Evolutionary conservation across 2,888 invertebrate species (phyloP), one percentile per base, ranked within the genome.

Genomic region (Rutpela maculata): DNA sequence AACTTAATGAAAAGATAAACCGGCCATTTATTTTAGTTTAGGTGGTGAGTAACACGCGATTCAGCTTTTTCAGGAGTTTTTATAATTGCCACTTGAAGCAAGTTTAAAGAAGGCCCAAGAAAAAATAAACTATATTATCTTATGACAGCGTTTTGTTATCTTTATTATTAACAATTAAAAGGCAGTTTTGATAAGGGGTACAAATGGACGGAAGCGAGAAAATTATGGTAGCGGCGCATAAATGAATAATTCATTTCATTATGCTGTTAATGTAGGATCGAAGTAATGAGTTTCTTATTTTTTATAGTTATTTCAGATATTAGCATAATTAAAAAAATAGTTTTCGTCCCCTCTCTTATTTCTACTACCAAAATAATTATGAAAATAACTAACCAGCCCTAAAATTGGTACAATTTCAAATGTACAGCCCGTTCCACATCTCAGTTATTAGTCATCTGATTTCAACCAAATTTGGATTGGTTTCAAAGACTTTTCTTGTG

Each of bases 11-110:
- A 60, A 26, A 17, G 72, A 72, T 72, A 72, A 62, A 26, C 7
- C 22, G 63, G 22, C 63, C 63, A 50, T 63, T 72, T 72, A 63
- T 72, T 72, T 50, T 22, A 31, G 59, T 43, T 35, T 59, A 72
- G 63, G 72, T 62, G 62, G 67, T 63, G 17, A 18, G 63, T 63
- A 63, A 72, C 72, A 63, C 72, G 72, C 72, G 72, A 63, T 62
- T 63, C 72, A n/a, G 31, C 50, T 63, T 72, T 72, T 72, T 72
- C 62, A 63, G 70, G 50, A 60, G 60, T 35, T 62, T 19, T 59
- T 60, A 43, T 67, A 67, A 67, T 67, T 67, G 67, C 50, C n/a
- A 18, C 19, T 55, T 26, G 67, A 67, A n/a, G 67, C 55, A 55
- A 50, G 26, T 67, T 67, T 67, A 11, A 43, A 26, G 19, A 26